Percentiles rank a stretch among this genome's conserved stretches.
Evolutionary conservation across 2,113 vertebrate species (phyloP).

Genomic region (Nycticryphes semicollaris): DNA sequence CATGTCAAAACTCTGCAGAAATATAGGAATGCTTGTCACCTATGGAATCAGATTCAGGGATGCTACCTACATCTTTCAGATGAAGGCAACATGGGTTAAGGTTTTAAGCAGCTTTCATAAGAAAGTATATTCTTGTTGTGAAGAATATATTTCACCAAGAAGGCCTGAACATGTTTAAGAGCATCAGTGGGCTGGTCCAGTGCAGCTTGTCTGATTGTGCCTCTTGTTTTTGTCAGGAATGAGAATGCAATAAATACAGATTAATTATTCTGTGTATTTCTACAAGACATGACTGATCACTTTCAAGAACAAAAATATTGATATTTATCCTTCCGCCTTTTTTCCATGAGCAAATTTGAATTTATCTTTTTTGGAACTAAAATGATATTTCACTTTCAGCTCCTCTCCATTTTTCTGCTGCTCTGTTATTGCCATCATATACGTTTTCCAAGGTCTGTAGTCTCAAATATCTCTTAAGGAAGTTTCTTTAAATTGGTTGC

Average conservation of each 20-base stretch:
- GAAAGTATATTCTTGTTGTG: neutral
- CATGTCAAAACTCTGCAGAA: neutral
- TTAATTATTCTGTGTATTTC: neutral
- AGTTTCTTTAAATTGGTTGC: neutral
- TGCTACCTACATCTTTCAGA: neutral
- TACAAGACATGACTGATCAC: neutral
- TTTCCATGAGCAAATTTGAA: neutral
- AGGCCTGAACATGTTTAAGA: neutral
- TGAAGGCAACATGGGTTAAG: neutral
- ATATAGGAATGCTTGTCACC: neutral
- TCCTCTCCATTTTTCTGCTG: neutral
- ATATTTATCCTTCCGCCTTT: neutral
- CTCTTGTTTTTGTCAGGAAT: neutral
- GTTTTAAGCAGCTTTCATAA: neutral
- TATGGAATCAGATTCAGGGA: neutral
- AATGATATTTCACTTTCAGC: neutral
- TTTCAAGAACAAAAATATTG: neutral
- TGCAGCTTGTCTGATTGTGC: neutral
- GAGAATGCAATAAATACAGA: neutral
- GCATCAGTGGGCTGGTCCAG: neutral
- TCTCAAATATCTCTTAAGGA: neutral
- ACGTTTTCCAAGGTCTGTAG: neutral
- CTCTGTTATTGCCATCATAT: neutral
- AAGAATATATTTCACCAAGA: neutral
- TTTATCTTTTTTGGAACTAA: neutral